Percentiles rank a stretch among this genome's conserved stretches.
Evolutionary conservation across 2,113 vertebrate species (phyloP).

Genomic region (Sigmodon hispidus): DNA sequence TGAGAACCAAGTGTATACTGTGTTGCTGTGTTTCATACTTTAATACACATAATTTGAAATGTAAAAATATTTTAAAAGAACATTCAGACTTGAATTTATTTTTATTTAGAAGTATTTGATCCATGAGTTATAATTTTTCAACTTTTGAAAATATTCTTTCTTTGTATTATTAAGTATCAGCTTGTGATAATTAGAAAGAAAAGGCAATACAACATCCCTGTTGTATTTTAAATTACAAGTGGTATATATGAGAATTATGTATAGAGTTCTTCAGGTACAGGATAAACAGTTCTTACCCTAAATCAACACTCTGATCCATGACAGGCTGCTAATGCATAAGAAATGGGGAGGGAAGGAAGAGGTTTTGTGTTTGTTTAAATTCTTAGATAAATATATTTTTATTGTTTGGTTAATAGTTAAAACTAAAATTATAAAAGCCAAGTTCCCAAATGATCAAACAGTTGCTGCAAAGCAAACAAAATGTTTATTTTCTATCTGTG

Average conservation of each 20-base stretch:
- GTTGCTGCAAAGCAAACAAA: background rate
- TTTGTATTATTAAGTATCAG: background rate
- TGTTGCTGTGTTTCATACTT: background rate
- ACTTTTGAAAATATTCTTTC: background rate
- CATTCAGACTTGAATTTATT: background rate
- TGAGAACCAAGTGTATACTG: background rate
- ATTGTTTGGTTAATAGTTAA: background rate
- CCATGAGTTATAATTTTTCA: background rate
- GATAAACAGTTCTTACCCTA: slow-evolving; percentile 16
- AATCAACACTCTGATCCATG: background rate
- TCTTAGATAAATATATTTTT: background rate
- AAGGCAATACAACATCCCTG: background rate
- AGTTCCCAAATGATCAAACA: background rate
- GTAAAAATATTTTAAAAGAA: background rate
- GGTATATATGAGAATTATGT: background rate
- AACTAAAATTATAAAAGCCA: background rate
- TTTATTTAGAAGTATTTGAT: background rate
- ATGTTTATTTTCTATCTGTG: background rate
- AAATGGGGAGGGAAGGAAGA: background rate
- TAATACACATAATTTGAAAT: background rate
- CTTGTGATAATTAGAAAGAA: background rate
- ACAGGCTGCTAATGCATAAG: background rate
- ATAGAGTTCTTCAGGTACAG: background rate
- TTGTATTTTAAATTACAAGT: background rate
- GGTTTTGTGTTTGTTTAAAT: background rate